These are phyloP conservation scores for Malthinus flaveolus DNA, from an alignment of 2,888 invertebrate species.

Conservation along the genomic window DNA sequence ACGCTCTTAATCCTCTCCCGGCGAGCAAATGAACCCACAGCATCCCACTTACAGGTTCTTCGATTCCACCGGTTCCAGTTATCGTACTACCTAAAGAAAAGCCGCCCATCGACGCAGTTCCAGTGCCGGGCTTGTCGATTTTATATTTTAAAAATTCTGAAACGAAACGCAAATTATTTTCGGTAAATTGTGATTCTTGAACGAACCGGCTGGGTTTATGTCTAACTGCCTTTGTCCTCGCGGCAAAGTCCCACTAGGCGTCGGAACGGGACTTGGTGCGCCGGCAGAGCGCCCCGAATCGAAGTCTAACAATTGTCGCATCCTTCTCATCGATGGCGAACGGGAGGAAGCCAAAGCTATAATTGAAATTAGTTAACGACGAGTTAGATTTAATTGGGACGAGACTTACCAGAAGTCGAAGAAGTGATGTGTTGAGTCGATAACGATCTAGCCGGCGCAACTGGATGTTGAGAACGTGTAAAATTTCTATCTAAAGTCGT, in stretches of 20 bases:
- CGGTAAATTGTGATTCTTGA: background rate
- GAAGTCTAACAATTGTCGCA: constrained; percentile 79
- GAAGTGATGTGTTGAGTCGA: constrained; percentile 72
- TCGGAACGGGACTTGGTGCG: constrained; percentile 73
- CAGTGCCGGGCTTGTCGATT: constrained; percentile 72
- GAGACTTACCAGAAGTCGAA: constrained; percentile 54
- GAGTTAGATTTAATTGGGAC: background rate
- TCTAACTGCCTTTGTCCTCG: constrained; percentile 76
- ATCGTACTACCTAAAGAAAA: constrained; percentile 33
- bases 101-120: constrained; percentile 35
- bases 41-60: constrained; percentile 76
- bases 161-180: constrained; percentile 36
- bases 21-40: constrained; percentile 88
- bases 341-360: constrained; percentile 54
- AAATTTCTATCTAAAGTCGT: constrained; percentile 70
- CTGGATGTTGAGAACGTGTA: constrained; percentile 58
- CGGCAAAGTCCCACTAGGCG: constrained; percentile 77
- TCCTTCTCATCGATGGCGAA: constrained; percentile 78
- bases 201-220: constrained; percentile 82
- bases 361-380: background rate
- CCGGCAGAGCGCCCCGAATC: constrained; percentile 58
- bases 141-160: constrained; percentile 89
- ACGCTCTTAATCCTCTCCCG: constrained; percentile 81
- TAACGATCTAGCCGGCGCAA: constrained; percentile 74
- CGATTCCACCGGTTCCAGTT: constrained; percentile 53